Evolutionary conservation across 2,888 invertebrate genomes (phyloP).

Genomic region (Deroplatys truncata): DNA sequence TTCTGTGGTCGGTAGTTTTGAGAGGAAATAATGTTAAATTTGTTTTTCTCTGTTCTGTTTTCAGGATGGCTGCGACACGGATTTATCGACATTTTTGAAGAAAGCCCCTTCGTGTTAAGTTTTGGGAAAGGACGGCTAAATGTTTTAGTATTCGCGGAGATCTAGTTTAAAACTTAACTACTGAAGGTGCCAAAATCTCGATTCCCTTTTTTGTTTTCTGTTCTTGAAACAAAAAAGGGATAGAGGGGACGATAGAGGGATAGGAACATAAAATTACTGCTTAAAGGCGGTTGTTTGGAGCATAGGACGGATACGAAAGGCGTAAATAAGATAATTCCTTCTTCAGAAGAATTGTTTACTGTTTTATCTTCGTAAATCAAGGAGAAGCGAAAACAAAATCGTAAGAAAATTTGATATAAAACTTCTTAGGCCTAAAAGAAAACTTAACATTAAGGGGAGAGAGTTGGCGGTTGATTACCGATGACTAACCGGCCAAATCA

Average conservation of each 20-base stretch:
- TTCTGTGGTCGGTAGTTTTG: background rate
- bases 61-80: background rate
- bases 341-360: background rate
- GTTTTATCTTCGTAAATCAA: background rate
- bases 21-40: too few species aligned
- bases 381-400: background rate
- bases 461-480: background rate
- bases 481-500: background rate
- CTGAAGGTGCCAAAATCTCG: conserved; percentile 21
- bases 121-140: background rate
- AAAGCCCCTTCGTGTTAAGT: background rate
- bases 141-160: conserved; percentile 1
- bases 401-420: background rate
- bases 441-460: background rate
- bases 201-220: conserved; percentile 25
- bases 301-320: background rate
- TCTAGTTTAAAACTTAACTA: background rate
- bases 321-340: background rate
- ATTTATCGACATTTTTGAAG: background rate
- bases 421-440: background rate
- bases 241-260: conserved; percentile 15
- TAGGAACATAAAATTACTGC: conserved; percentile 2
- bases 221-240: conserved; percentile 23
- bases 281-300: background rate
- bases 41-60: background rate